Evolutionary conservation across 2,797 vertebrate genomes (phyloP).

Genomic region (Dallia pectoralis): DNA sequence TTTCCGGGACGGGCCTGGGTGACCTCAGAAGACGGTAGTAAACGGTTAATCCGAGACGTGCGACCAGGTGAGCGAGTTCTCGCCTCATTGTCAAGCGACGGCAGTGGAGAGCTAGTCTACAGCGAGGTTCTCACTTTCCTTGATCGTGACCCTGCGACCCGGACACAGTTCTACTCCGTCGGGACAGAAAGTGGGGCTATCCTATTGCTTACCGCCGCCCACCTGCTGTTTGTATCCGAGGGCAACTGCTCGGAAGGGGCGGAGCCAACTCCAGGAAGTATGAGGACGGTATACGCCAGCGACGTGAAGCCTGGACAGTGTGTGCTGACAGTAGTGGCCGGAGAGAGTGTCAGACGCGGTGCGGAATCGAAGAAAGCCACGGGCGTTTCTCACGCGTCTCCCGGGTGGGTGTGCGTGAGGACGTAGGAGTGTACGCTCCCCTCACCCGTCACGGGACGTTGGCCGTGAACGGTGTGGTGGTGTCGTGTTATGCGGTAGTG

Average conservation of each 20-base stretch:
- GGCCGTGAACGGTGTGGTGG: slow-evolving; percentile 84
- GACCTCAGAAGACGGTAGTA: slow-evolving; percentile 75
- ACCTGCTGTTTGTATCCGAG: slow-evolving; percentile 82
- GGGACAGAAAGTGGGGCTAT: slow-evolving; percentile 74
- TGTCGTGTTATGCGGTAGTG: slow-evolving; percentile 88
- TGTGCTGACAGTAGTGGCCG: slow-evolving; percentile 67
- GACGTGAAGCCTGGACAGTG: slow-evolving; percentile 80
- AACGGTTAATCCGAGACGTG: slow-evolving; percentile 75
- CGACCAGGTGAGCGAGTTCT: slow-evolving; percentile 83
- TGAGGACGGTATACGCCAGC: slow-evolving; percentile 82
- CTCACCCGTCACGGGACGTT: slow-evolving; percentile 86
- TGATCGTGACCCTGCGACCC: slow-evolving; percentile 75
- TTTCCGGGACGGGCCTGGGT: slow-evolving; percentile 84
- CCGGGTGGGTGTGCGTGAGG: slow-evolving; percentile 58
- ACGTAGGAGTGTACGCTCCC: slow-evolving; percentile 81
- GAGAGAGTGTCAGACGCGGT: slow-evolving; percentile 11
- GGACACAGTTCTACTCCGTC: slow-evolving; percentile 80
- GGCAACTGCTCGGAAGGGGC: slow-evolving; percentile 78
- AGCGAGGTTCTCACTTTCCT: slow-evolving; percentile 89
- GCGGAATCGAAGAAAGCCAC: slow-evolving; percentile 27
- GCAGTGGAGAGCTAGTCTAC: slow-evolving; percentile 74
- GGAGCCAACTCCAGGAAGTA: slow-evolving; percentile 21
- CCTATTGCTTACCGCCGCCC: slow-evolving; percentile 85
- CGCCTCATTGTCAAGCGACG: slow-evolving; percentile 67
- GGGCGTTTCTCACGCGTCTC: slow-evolving; percentile 73